Percentiles rank a stretch among this genome's conserved stretches.
These are phyloP conservation scores for Philereme vetulata DNA, from an alignment of 2,888 invertebrate genomes.

Conservation along the genomic window DNA sequence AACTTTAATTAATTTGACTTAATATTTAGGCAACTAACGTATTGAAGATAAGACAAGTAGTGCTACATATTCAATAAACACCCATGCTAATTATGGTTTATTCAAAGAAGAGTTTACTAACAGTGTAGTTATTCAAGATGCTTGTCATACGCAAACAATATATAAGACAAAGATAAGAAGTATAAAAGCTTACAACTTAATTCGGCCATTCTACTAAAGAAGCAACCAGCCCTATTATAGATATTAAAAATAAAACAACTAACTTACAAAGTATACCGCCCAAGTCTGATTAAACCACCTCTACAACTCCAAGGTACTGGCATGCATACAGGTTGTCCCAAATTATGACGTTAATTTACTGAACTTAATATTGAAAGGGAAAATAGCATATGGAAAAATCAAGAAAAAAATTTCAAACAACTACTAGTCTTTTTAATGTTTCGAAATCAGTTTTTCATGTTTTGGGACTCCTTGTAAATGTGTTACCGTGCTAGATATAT, in stretches of 20 bases:
- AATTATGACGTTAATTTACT: too few relatives aligned
- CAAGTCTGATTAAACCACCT: constrained; percentile 31
- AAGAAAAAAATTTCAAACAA: too few relatives aligned
- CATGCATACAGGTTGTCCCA: constrained; percentile 32
- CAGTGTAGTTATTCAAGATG: constrained; percentile 28
- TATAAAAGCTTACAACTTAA: constrained; percentile 25
- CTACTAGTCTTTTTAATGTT: too few relatives aligned
- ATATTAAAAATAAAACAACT: constrained; percentile 17
- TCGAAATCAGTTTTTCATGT: too few relatives aligned
- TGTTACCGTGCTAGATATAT: constrained; percentile 33
- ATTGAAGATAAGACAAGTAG: too few relatives aligned
- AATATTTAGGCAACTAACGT: too few relatives aligned
- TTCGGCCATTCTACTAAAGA: constrained; percentile 19
- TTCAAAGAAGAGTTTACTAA: constrained; percentile 7
- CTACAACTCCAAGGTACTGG: constrained; percentile 31
- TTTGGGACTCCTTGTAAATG: not conserved
- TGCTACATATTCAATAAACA: constrained; percentile 11
- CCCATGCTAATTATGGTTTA: constrained; percentile 20
- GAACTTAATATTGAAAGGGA: too few relatives aligned
- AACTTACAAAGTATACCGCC: constrained; percentile 22
- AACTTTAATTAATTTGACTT: too few relatives aligned
- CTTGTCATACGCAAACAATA: constrained; percentile 23
- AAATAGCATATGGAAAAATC: too few relatives aligned
- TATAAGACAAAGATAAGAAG: constrained; percentile 13
- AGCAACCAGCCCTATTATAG: constrained; percentile 33